Evolutionary conservation across 2,797 vertebrate genomes (phyloP), one percentile per base, ranked within the genome.

Genomic region (Melanotaenia maccullochi): DNA sequence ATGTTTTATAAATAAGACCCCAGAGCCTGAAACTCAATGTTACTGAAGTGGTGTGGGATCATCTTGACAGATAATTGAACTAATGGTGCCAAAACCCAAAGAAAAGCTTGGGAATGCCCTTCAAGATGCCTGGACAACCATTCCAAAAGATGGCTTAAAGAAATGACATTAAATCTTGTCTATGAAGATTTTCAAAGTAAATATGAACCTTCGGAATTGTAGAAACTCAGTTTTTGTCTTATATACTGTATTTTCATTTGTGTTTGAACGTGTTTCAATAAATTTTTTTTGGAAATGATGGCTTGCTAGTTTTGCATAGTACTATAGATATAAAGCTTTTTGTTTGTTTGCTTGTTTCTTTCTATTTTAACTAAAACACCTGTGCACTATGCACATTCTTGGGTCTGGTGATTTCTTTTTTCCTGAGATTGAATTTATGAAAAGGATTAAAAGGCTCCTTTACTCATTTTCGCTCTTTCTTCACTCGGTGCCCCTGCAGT

Each of bases 381-480:
- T 28, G 12, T 56, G 24, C 18, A n/a, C 33, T 38, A 4, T 11
- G 3, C 32, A 40, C n/a, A 33, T 58, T 62, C 33, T 54, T n/a
- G 25, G 28, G 2, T 49, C 32, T 40, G 12, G 59, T 35, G 18
- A 44, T 58, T 32, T 49, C 1, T 55, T 71, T 75, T 75, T 65
- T 71, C 60, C 71, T 73, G 33, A 76, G 12, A 2, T 30, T 72
- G 6, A 58, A 52, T 79, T 60, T 32, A 62, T 24, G 49, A 66
- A 0, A 0, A 56, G 64, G 73, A 87, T 79, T 79, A 75, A 85
- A 89, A 75, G 71, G 71, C 76, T 80, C 73, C 76, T 64, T 60
- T 57, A n/a, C 63, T 80, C 59, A 35, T 83, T 83, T 78, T 76
- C 75, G 16, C 77, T 62, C 64, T 47, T 71, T 79, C 70, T 78